phyloP scores from a whole-genome alignment of 2,888 invertebrate species.

The Sarcophaga subvicina region DNA sequence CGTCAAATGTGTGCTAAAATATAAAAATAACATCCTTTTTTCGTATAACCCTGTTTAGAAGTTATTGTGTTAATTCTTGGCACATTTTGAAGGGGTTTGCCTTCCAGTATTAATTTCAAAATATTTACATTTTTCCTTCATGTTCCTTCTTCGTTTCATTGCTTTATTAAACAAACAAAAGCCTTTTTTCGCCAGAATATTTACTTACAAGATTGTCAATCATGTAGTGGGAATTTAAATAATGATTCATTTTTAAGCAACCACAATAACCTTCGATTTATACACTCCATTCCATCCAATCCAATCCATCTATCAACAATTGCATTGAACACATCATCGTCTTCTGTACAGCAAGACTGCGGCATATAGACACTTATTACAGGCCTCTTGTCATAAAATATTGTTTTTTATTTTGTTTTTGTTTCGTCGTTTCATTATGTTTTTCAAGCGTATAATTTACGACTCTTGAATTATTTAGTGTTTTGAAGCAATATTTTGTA shows the following conservation, averaged over 20 bases:
- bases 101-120: slow-evolving; percentile 35
- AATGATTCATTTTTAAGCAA: slow-evolving; percentile 49
- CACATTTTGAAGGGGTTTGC: slow-evolving; percentile 38
- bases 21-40: not conserved
- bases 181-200: not conserved
- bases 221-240: slow-evolving; percentile 32
- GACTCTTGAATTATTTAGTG: slow-evolving; percentile 52
- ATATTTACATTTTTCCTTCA: slow-evolving; percentile 28
- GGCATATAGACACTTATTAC: slow-evolving; percentile 21
- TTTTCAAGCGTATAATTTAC: slow-evolving; percentile 43
- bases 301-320: slow-evolving; percentile 16
- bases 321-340: slow-evolving; percentile 22
- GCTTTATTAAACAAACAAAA: not conserved
- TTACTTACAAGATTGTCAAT: slow-evolving; percentile 4
- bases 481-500: not conserved
- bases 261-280: not conserved
- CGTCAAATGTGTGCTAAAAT: too few relatives aligned
- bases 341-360: not conserved
- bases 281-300: not conserved
- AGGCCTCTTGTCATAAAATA: slow-evolving; percentile 29
- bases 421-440: not conserved
- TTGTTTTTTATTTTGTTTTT: not conserved
- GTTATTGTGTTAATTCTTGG: slow-evolving; percentile 38
- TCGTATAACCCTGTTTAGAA: not conserved
- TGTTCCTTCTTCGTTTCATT: not conserved